Percentiles rank a stretch among this genome's conserved stretches.
These are phyloP conservation scores for Macrobrachium nipponense DNA, from an alignment of 1,140 invertebrate species.

Conservation along the genomic window DNA sequence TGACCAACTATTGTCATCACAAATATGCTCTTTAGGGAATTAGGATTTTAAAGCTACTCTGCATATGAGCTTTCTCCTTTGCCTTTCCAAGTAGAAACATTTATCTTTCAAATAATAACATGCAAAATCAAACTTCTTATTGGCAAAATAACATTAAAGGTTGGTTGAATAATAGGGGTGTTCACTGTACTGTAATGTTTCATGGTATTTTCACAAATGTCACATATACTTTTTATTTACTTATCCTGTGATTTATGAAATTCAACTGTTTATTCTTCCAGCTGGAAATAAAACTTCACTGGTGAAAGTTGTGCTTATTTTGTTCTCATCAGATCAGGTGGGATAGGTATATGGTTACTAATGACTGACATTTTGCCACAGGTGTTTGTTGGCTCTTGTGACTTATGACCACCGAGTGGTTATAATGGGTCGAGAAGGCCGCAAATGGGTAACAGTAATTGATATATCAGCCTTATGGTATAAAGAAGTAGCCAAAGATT, in stretches of 20 bases:
- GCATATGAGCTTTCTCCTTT: not conserved
- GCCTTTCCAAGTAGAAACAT: no score
- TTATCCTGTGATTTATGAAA: no score
- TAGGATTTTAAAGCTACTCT: no score
- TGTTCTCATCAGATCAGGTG: not conserved
- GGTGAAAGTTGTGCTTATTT: not conserved
- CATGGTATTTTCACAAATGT: no score
- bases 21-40: no score
- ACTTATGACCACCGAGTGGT: slow-evolving; percentile 25
- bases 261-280: no score
- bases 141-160: not conserved
- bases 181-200: no score
- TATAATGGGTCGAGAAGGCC: slow-evolving; percentile 15
- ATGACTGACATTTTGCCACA: not conserved
- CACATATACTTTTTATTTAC: no score
- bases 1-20: no score
- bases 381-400: slow-evolving; percentile 21
- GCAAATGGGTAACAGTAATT: slow-evolving; percentile 14
- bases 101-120: no score
- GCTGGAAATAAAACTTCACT: not conserved
- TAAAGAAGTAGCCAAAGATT: not conserved
- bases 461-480: slow-evolving; percentile 31
- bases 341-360: not conserved
- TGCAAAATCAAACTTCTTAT: no score
- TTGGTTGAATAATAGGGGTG: not conserved